phyloP scores from a whole-genome alignment of 2,797 vertebrate genomes.

The Threskiornis aethiopicus region DNA sequence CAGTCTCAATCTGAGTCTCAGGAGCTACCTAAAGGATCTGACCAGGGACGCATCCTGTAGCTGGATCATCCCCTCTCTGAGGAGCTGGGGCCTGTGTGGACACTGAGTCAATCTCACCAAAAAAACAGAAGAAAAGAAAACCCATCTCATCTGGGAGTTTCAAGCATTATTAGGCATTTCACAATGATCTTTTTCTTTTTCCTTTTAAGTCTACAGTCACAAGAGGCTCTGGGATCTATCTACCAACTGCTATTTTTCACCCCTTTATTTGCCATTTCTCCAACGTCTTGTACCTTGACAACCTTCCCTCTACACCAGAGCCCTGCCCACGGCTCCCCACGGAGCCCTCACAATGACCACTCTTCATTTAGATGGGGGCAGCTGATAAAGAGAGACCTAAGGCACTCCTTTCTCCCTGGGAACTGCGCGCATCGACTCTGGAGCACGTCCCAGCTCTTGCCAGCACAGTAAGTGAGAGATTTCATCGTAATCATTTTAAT shows the following conservation, averaged over 20 bases:
- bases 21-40: neutral
- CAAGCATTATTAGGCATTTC: neutral
- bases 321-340: neutral
- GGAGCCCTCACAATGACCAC: neutral
- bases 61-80: neutral
- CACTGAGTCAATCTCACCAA: neutral
- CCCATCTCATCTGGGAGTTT: neutral
- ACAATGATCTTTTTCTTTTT: neutral
- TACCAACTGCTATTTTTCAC: neutral
- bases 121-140: neutral
- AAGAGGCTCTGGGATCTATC: neutral
- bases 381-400: neutral
- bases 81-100: neutral
- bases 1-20: neutral
- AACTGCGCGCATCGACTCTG: neutral
- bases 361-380: neutral
- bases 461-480: constrained; percentile 28
- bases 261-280: neutral
- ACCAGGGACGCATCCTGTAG: neutral
- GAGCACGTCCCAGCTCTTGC: neutral
- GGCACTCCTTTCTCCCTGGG: neutral
- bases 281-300: neutral
- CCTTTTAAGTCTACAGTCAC: neutral
- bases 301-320: neutral
- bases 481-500: constrained; percentile 18